Evolutionary conservation across 2,888 invertebrate species (phyloP), one percentile per base, ranked within the genome.

Genomic region (Pomacea canaliculata): DNA sequence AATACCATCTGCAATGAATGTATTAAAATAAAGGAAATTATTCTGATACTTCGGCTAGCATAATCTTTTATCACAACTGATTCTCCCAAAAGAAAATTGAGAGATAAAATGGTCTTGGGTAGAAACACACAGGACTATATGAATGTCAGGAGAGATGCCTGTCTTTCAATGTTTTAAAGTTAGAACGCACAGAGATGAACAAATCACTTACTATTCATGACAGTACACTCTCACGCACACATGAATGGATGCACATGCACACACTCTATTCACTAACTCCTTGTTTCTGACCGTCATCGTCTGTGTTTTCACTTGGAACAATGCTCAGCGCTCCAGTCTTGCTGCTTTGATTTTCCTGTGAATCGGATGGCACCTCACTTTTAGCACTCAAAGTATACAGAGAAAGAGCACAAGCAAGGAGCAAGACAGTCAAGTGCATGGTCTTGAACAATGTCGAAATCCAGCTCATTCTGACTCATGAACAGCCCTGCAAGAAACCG

Each of bases 301-400:
- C 78, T 13, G 81, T 77, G 23, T 79, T 76, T 2, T 82, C 81
- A 51, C 76, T 71, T 10, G 78, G 71, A 3, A 84, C 84, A 1
- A 86, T 70, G n/a, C 83, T 82, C 10, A 86, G 77, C 9, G 85
- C 85, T 16, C 81, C 83, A 37, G n/a, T 23, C 7, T 69, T 70
- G 9, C 67, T 60, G 13, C 67, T 60, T 27, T 76, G 19, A 23
- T 71, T 65, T 8, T 59, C 71, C 23, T 10, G 16, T 37, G 62
- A 12, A 23, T 46, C 18, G 70, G 77, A 73, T n/a, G 78, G 37
- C 19, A 78, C 68, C 69, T 82, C 81, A 74, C 83, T 81, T 59
- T 78, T 82, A 16, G 77, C 81, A 77, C 75, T 69, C 51, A 83
- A 70, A 8, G 74, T 80, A 70, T 84, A 82, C 48, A 83, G 76